Base-by-base conservation (phyloP, 2,797 vertebrate species). In the Rhodeus uyekii region DNA sequence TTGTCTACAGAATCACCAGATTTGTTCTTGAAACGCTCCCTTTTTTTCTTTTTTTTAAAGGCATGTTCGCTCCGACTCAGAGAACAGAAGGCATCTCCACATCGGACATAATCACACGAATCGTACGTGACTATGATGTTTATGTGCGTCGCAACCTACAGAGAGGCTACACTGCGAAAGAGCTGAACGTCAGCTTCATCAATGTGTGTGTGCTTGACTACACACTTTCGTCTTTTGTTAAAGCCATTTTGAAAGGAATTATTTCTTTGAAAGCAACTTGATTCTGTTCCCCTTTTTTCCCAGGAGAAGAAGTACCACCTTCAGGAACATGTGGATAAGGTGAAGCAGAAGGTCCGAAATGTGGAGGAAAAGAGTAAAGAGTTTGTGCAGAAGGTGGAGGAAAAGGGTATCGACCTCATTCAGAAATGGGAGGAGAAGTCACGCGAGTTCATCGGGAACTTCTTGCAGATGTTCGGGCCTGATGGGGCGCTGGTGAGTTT, bases 341-440 rank as follows among this genome's bases (percentile, higher is more conserved):
- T 97, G 84, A 96, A 96, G 88, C 95, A 94, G 91, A 94, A 95
- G 65, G 96, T 97, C 65, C 95, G 94, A 86, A 92, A 96, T n/a
- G 96, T 97, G 82, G 96, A 97, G 78, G 96, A 97, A 89, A 95
- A 95, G 60, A 96, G 95, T 75, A 96, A 96, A 87, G 95, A 96
- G 84, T 96, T 96, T 93, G 95, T 96, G 85, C 95, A 96, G 89
- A 96, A 96, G 72, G 96, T 96, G 44, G 96, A 96, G 71, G 95
- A 96, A 81, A 96, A 96, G 86, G 95, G 96, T 89, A 96, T 96
- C 1, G 95, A 96, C 85, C 94, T 96, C 80, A 96, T 96, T 84
- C 96, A 96, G 88, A 96, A 95, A 63, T 96, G 96, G 95, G 96
- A 96, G 81, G 96, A 96, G 90, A 96, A 96, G 74, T 96, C 95